These are phyloP conservation scores for Hipposideros larvatus DNA, from an alignment of 2,797 vertebrate species.

Conservation along the genomic window DNA sequence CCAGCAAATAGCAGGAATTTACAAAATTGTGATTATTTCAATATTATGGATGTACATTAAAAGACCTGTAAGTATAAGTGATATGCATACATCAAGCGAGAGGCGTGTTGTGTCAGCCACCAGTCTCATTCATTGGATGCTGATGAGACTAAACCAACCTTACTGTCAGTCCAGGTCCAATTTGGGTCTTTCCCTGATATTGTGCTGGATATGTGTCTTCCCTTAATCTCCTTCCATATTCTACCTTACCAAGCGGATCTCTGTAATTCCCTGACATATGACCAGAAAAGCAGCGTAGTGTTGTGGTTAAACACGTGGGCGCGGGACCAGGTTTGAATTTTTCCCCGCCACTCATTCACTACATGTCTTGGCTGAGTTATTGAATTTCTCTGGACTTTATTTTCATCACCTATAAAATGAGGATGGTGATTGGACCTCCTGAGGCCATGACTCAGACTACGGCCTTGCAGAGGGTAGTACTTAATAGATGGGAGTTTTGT, in stretches of 20 bases:
- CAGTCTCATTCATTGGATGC: neutral
- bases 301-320: neutral
- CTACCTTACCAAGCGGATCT: neutral
- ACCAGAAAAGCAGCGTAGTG: neutral
- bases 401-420: slow-evolving; percentile 14
- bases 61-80: neutral
- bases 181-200: neutral
- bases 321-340: neutral
- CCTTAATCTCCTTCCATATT: neutral
- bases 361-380: neutral
- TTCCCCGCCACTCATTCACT: neutral
- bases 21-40: neutral
- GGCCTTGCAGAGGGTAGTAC: neutral
- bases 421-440: neutral
- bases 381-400: slow-evolving; percentile 16
- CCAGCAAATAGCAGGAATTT: neutral
- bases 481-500: neutral
- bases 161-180: neutral
- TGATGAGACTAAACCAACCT: neutral
- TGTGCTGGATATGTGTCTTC: neutral
- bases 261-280: neutral
- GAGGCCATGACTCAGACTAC: neutral
- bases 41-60: neutral
- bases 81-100: neutral
- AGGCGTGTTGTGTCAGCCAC: neutral